Conservation (phyloP, 2,113 vertebrate genomes). For the Tympanuchus pallidicinctus region DNA sequence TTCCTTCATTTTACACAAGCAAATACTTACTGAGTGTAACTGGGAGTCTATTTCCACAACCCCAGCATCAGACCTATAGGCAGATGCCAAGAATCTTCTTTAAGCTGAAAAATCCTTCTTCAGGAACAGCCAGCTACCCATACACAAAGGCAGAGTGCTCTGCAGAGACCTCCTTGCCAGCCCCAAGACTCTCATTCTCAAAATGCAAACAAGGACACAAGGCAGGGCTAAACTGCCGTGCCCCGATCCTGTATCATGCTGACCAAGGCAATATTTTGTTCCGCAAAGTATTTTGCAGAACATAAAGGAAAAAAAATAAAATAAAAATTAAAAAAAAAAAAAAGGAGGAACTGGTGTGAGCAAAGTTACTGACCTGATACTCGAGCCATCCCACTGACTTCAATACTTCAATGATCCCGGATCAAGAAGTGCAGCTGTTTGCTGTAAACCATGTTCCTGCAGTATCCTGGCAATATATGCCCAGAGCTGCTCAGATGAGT, state of each 20-base stretch:
- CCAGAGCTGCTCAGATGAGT: background rate
- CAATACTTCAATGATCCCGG: background rate
- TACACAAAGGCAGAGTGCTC: background rate
- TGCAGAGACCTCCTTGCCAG: background rate
- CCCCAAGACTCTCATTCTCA: background rate
- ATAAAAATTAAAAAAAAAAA: background rate
- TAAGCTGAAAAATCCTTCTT: background rate
- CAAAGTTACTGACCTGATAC: slow-evolving; percentile 24
- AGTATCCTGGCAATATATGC: background rate
- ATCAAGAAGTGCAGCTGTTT: background rate
- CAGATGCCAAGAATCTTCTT: background rate
- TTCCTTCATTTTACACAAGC: background rate
- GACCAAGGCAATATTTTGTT: background rate
- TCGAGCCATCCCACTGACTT: background rate
- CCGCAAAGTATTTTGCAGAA: background rate
- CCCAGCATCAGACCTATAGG: background rate
- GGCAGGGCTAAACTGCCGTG: background rate
- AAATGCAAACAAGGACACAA: background rate
- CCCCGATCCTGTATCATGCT: rapidly evolving
- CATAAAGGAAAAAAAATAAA: background rate
- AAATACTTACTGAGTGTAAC: background rate
- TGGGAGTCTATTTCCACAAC: background rate
- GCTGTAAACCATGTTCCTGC: background rate
- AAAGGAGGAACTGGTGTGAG: background rate
- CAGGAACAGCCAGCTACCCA: background rate